Evolutionary conservation across 2,113 vertebrate species (phyloP).

Genomic region (Cololabis saira): DNA sequence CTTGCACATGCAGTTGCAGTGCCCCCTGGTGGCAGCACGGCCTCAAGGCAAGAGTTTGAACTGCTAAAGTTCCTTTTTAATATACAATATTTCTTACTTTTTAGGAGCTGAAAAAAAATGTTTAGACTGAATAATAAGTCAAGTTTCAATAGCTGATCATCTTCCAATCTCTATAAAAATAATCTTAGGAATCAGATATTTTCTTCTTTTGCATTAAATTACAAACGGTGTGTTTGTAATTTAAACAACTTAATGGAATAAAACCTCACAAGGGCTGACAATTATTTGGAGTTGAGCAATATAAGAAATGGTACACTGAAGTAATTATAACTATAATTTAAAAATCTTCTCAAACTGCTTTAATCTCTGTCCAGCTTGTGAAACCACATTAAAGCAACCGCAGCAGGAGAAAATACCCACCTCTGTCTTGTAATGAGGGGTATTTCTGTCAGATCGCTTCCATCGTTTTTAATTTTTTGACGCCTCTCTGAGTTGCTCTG

Average conservation of each 20-base stretch:
- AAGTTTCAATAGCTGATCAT: no score
- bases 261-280: neutral
- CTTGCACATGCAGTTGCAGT: conserved; percentile 89
- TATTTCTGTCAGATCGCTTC: conserved; percentile 49
- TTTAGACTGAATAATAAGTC: neutral
- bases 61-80: neutral
- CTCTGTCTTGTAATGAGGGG: conserved; percentile 42
- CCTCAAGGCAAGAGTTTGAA: conserved; percentile 13
- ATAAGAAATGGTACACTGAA: conserved; percentile 16
- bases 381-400: conserved; percentile 62
- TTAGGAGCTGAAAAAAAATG: neutral
- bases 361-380: conserved; percentile 42
- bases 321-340: conserved; percentile 28
- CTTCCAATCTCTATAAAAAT: no score
- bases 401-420: conserved; percentile 44
- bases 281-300: conserved; percentile 23
- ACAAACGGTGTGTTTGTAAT: neutral
- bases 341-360: conserved; percentile 30
- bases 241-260: neutral
- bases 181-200: no score
- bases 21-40: conserved; percentile 91
- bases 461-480: conserved; percentile 58
- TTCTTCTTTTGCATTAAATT: no score
- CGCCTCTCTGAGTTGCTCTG: conserved; percentile 30
- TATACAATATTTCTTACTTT: neutral